Evolutionary conservation across 2,888 invertebrate species (phyloP).

Genomic region (Leistus spinibarbis): DNA sequence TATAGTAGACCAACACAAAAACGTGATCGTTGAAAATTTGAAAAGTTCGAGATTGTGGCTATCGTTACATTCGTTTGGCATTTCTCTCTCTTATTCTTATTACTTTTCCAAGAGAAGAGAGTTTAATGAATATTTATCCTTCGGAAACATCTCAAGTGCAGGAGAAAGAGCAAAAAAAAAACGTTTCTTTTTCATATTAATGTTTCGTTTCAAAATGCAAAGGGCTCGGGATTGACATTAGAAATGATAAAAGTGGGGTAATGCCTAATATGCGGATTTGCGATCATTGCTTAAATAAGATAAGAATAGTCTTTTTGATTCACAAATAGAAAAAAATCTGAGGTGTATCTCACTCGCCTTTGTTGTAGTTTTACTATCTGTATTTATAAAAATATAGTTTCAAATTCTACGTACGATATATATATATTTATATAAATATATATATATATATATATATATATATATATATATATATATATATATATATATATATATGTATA

Average conservation of each 20-base stretch:
- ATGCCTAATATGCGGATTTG: not conserved
- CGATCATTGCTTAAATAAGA: not conserved
- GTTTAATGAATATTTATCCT: conserved; percentile 7
- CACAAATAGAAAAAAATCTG: not conserved
- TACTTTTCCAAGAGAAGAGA: not conserved
- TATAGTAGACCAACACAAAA: not conserved
- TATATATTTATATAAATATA: conserved; percentile 12
- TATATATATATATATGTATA: conserved; percentile 12
- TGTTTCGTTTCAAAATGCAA: not conserved
- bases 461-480: conserved; percentile 9
- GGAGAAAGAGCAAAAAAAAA: not conserved
- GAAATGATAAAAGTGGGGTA: not conserved
- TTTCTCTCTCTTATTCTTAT: not conserved
- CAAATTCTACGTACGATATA: not conserved
- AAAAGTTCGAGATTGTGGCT: conserved; percentile 36
- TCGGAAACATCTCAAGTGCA: not conserved
- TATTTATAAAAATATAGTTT: too few relatives aligned
- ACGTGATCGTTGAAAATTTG: conserved; percentile 28
- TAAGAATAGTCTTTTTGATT: not conserved
- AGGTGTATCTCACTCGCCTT: not conserved
- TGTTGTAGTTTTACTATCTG: too few relatives aligned
- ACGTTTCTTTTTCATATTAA: not conserved
- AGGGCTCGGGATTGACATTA: not conserved
- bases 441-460: conserved; percentile 16
- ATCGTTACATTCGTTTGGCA: conserved; percentile 34